Percentiles rank a stretch among this genome's conserved stretches.
These are phyloP conservation scores for Vespertilio murinus DNA, from an alignment of 2,797 vertebrate species.

Conservation along the genomic window DNA sequence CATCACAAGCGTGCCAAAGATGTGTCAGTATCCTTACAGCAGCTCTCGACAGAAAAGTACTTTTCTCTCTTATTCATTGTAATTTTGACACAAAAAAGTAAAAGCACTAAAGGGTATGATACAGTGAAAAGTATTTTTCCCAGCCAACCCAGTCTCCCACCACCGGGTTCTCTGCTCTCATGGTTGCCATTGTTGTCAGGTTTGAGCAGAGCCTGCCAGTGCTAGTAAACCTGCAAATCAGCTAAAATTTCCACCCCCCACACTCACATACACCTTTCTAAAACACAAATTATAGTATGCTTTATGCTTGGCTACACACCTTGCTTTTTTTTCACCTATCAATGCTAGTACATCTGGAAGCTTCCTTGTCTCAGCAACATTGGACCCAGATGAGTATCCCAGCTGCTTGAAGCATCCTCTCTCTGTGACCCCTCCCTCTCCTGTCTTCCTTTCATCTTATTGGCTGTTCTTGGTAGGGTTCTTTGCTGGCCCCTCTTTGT, in stretches of 20 bases:
- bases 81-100: neutral
- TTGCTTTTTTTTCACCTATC: neutral
- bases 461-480: neutral
- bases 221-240: neutral
- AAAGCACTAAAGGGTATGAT: neutral
- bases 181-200: neutral
- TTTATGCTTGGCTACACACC: neutral
- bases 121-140: neutral
- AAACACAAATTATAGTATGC: neutral
- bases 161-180: neutral
- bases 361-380: neutral
- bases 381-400: neutral
- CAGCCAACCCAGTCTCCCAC: neutral
- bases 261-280: neutral
- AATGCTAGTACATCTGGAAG: neutral
- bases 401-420: neutral
- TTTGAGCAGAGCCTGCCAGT: neutral
- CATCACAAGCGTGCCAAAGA: rapidly evolving
- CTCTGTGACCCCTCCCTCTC: neutral
- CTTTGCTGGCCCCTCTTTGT: neutral
- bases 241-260: neutral
- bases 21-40: neutral
- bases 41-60: neutral
- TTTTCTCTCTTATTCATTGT: neutral
- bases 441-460: neutral